Base-by-base conservation (phyloP, 2,113 vertebrate genomes). In the Nothoprocta pentlandii region DNA sequence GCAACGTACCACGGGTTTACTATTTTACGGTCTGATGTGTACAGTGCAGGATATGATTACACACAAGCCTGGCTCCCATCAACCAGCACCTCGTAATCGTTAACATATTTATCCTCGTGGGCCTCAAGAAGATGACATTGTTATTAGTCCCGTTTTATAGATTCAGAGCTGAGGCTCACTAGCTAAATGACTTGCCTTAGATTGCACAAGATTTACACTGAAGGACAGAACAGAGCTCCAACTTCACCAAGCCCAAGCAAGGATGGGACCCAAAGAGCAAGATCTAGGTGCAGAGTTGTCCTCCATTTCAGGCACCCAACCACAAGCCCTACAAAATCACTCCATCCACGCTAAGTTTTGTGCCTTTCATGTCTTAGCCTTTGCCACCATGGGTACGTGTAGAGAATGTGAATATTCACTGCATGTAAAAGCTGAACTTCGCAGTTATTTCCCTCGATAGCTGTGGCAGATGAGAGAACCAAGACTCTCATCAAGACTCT, bases 1-100 rank as follows among this genome's bases (percentile, higher is more conserved):
- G 54, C 92, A 92, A 87, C 11, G 13, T 92, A 73, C 73, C 80
- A 92, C 0, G 25, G 71, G 80, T 92, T 96, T 93, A 93, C 20
- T 83, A 90, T 91, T 94, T 94, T 90, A 94, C 70, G 80, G 73
- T 91, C 77, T 90, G 64, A 66, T 88, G 77, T 92, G 83, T 94
- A 95, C 85, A 93, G 90, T 92, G 88, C 83, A 94, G 93, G 90
- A 81, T 92, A 94, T 90, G 83, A 95, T 96, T 95, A 96, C 85
- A 92, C 90, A 91, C 62, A 79, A 90, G 83, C 69, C 96, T 97
- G 96, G 81, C 94, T 92, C 90, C 68, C 85, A 94, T 96, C 94
- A 95, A 82, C 83, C 77, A 92, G 73, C 85, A 92, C 92, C 88
- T 93, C 7, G 0, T 94, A 95, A 93, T 90, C 80, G 2, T 97